phyloP scores from a whole-genome alignment of 2,888 invertebrate genomes.

The Blera fallax region DNA sequence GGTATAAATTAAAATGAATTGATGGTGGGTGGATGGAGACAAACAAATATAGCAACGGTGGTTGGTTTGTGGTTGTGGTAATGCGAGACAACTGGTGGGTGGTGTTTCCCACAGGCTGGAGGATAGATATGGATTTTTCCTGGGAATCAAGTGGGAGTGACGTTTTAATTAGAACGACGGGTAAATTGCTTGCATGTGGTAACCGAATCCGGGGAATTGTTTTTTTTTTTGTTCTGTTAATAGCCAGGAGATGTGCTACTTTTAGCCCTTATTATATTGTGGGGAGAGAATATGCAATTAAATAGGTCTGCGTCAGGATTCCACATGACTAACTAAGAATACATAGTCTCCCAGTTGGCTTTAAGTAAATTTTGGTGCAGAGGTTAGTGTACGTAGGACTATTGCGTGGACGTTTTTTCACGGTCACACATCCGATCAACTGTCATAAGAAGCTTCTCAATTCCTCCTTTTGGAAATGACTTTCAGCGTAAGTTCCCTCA shows the following conservation, averaged over 20 bases:
- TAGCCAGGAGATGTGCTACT: background rate
- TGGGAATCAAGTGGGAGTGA: background rate
- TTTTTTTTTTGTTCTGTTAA: background rate
- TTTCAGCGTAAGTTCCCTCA: no score
- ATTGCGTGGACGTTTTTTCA: no score
- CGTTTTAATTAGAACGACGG: background rate
- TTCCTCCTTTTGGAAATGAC: no score
- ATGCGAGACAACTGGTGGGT: background rate
- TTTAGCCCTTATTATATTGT: background rate
- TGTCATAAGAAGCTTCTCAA: no score
- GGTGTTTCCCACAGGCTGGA: background rate
- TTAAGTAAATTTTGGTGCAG: no score
- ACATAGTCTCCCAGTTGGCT: no score
- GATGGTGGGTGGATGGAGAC: background rate
- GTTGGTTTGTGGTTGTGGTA: background rate
- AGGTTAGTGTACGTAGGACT: no score
- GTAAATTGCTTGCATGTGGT: background rate
- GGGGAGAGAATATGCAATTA: background rate
- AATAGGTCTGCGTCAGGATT: background rate
- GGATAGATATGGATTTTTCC: background rate
- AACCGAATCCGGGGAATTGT: background rate
- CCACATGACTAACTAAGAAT: background rate
- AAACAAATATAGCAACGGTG: background rate
- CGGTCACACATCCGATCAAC: no score
- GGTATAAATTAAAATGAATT: slow-evolving; percentile 34